Evolutionary conservation across 1,140 invertebrate genomes (phyloP), one percentile per base, ranked within the genome.

Genomic region (Trichomalopsis sarcophagae): DNA sequence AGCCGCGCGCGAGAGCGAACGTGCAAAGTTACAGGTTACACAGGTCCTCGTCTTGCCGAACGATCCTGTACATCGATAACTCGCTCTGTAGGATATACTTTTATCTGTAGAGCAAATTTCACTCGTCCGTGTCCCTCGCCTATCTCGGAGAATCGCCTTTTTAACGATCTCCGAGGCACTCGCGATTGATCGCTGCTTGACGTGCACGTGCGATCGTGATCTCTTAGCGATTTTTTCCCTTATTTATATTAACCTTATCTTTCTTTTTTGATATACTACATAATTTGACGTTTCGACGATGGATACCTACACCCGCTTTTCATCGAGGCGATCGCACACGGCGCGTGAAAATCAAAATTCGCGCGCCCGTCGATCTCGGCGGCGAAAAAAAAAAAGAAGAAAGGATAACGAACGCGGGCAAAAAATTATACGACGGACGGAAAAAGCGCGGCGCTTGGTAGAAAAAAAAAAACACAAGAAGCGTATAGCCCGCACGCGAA

Each of bases 1-100:
- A 40, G 36, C 36, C 40, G 40, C 0, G 62, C 75, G 27, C 44
- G 50, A 68, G 27, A n/a, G 44, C 84, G 77, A 85, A 84, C 78
- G 84, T 47, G 84, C 78, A 68, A 69, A 81, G 77, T 68, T 84
- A 75, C 84, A 81, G 77, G 84, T 81, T 80, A 80, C 78, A 75
- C 77, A 27, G 84, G 23, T 84, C 84, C 33, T 80, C 83, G 40
- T 44, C 62, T 13, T 23, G 69, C 14, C 33, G 47, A 40, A 33
- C 74, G 55, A 78, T 79, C 62, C 68, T 62, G 66, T 69, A 55
- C 30, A 84, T 44, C 33, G 82, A 84, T 84, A 84, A 84, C 74
- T 69, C 55, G 78, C 44, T 21, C 21, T n/a, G 17, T 17, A 7
- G 5, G 17, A 36, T 62, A 21, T 62, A 33, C 73, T 69, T 76